Base-by-base conservation (phyloP, 1,140 invertebrate species). In the Drosophila persimilis region DNA sequence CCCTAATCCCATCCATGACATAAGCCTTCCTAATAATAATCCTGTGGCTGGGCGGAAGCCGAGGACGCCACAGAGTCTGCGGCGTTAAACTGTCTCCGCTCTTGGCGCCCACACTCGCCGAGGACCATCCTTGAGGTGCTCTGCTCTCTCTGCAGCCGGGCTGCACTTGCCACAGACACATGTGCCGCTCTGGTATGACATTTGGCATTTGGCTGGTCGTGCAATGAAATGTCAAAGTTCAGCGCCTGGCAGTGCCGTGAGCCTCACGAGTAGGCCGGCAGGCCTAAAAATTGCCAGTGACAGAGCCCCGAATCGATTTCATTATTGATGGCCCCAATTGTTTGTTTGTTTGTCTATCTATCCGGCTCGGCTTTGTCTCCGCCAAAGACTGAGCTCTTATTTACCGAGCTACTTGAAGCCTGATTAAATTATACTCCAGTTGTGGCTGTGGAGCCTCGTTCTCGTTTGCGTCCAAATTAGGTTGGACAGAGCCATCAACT, bases 181-280 rank as follows among this genome's bases (percentile, higher is more conserved):
- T 47, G 24, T 45, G 45, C 44, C 22, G 29, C 43, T 55, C 22
- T 45, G 39, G 20, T 31, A 39, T 71, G 77, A 85, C 81, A 67
- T 85, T 85, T 85, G 77, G 51, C 77, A 77, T 85, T 86, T 84
- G 24, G 26, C 22, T 46, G 26, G n/a, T 7, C 46, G 35, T 59
- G 46, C 35, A 31, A 22, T 46, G n/a, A 86, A 84, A 84, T 86
- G 80, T 73, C 80, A 86, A 66, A 86, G 80, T 80, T 84, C 58
- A 83, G 52, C 53, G 62, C 64, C 35, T 45, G 55, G 50, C 50
- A 39, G 11, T 41, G 58, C n/a, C 58, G 22, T 11, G n/a, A 44
- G 50, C 2, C 51, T 62, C 46, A 63, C 43, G 54, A 44, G 45
- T 20, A 48, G 52, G 35, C 31, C 20, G 54, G 46, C 53, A 56